Conservation (phyloP, 2,113 vertebrate genomes). For the Apteryx owenii region DNA sequence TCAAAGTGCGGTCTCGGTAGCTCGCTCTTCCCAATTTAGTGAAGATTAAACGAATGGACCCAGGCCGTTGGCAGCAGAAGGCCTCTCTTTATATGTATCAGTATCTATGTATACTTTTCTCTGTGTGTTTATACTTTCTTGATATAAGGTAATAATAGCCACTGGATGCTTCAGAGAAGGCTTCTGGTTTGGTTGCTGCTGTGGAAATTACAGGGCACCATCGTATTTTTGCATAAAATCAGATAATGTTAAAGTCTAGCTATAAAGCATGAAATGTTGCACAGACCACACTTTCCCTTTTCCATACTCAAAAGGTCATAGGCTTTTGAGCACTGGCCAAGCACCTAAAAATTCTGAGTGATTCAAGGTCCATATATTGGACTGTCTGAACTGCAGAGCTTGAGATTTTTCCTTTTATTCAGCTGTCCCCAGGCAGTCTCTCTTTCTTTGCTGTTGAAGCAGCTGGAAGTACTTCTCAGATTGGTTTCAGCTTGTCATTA, state of each 20-base stretch:
- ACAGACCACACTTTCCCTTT: neutral
- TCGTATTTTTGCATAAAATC: neutral
- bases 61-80: neutral
- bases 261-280: rapidly evolving
- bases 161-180: neutral
- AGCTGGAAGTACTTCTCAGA: neutral
- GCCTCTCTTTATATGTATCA: neutral
- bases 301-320: neutral
- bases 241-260: rapidly evolving
- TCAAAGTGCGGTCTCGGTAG: neutral
- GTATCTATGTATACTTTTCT: neutral
- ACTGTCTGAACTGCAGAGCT: neutral
- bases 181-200: neutral
- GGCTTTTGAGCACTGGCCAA: neutral
- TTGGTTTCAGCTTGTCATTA: neutral
- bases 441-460: neutral
- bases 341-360: neutral
- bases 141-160: neutral
- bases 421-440: neutral
- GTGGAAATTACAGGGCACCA: neutral
- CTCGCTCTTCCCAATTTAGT: neutral
- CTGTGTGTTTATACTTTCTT: neutral
- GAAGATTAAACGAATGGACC: neutral
- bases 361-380: neutral
- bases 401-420: neutral